Evolutionary conservation across 2,888 invertebrate genomes (phyloP).

Genomic region (Notodonta ziczac): DNA sequence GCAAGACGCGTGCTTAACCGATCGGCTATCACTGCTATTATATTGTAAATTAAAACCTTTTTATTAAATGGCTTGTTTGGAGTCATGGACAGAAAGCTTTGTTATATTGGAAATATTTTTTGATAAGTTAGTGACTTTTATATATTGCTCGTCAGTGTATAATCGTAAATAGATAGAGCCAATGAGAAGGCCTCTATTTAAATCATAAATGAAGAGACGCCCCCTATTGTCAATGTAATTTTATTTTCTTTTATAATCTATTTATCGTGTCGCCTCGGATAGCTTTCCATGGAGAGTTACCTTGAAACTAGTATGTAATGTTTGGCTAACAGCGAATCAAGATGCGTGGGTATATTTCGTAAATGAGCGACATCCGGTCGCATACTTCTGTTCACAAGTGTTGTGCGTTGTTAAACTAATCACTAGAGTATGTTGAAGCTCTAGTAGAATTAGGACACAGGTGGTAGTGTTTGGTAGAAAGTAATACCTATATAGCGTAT

Average conservation of each 20-base stretch:
- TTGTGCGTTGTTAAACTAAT: constrained; percentile 27
- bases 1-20: too few species aligned
- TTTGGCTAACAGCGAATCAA: constrained; percentile 52
- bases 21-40: too few species aligned
- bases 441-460: not conserved
- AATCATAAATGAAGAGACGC: too few species aligned
- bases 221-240: too few species aligned
- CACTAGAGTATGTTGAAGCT: not conserved
- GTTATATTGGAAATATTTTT: too few species aligned
- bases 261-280: not conserved
- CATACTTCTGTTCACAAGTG: constrained; percentile 24
- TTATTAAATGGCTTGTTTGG: too few species aligned
- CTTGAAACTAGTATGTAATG: constrained; percentile 23
- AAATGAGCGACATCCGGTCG: constrained; percentile 54
- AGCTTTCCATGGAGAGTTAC: not conserved
- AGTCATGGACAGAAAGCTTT: too few species aligned
- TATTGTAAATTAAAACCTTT: too few species aligned
- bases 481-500: not conserved
- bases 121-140: too few species aligned
- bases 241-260: not conserved
- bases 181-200: too few species aligned
- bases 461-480: not conserved
- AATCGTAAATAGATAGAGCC: too few species aligned
- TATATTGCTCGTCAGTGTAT: too few species aligned
- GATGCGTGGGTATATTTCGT: constrained; percentile 49